A percentile compares a stretch with the other conserved stretches of the same genome.
These are phyloP conservation scores for Hydractinia echinata DNA, from an alignment of 30 jellyfish, hydroid and myxozoan species.

Conservation along the genomic window DNA sequence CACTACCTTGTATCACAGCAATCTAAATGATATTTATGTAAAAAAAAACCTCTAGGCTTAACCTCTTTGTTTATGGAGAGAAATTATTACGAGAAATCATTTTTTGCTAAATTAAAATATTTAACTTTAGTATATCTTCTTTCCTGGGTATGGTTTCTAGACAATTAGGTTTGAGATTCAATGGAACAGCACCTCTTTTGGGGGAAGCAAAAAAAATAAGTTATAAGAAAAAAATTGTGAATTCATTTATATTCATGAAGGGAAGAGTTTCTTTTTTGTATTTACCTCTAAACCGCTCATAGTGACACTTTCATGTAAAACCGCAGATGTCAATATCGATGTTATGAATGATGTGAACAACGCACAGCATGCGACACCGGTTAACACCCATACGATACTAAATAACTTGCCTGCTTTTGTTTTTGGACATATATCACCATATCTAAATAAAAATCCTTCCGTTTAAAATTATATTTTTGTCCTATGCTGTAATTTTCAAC, in stretches of 20 bases:
- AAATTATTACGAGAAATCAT: too few relatives aligned
- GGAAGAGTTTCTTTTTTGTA: neutral
- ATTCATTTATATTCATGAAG: too few relatives aligned
- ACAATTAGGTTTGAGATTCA: too few relatives aligned
- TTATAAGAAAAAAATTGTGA: too few relatives aligned
- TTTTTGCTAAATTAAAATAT: too few relatives aligned
- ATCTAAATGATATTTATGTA: neutral
- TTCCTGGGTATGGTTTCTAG: too few relatives aligned
- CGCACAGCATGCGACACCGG: conserved; percentile 29
- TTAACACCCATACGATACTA: conserved; percentile 23
- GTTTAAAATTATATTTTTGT: neutral
- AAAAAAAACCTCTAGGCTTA: too few relatives aligned
- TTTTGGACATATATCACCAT: conserved; percentile 22
- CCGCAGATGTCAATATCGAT: conserved; percentile 4
- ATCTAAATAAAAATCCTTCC: neutral
- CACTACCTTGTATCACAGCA: conserved; percentile 10
- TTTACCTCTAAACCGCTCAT: neutral
- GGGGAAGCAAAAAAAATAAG: too few relatives aligned
- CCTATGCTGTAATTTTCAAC: neutral
- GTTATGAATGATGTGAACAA: conserved; percentile 23
- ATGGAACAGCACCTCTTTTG: too few relatives aligned
- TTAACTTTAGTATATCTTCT: too few relatives aligned
- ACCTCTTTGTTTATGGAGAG: too few relatives aligned
- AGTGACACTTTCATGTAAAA: neutral
- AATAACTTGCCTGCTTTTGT: conserved; percentile 14